A percentile compares a stretch with the other conserved stretches of the same genome.
phyloP scores from a whole-genome alignment of 2,888 invertebrate genomes.

The Octodonta nipae region DNA sequence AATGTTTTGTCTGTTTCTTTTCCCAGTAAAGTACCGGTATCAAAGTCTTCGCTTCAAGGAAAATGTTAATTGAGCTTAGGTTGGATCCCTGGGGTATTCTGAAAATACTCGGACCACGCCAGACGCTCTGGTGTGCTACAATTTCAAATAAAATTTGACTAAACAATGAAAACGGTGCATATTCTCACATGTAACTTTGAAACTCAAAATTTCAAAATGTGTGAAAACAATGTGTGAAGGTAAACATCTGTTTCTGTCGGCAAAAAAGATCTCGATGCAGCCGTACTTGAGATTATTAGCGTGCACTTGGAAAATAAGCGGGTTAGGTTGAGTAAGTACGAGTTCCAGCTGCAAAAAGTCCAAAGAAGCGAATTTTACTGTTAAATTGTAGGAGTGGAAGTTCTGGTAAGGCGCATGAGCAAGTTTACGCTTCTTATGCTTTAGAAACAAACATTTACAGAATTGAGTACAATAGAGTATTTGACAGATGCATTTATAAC shows the following conservation, averaged over 20 bases:
- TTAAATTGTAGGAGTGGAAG: too few relatives aligned
- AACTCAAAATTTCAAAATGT: conserved; percentile 4
- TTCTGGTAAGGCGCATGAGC: too few relatives aligned
- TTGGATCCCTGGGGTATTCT: conserved; percentile 32
- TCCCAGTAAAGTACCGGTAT: too few relatives aligned
- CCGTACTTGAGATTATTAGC: conserved; percentile 10
- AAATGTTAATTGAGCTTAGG: conserved; percentile 19
- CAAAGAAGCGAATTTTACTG: too few relatives aligned
- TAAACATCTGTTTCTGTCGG: not conserved
- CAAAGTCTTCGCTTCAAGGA: too few relatives aligned
- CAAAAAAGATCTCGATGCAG: not conserved
- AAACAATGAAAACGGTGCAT: conserved; percentile 9
- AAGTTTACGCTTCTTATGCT: too few relatives aligned
- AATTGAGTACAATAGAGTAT: too few relatives aligned
- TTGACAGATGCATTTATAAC: too few relatives aligned
- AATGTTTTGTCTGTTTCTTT: too few relatives aligned
- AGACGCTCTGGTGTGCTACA: conserved; percentile 27
- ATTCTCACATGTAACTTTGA: conserved; percentile 10
- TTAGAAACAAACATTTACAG: too few relatives aligned
- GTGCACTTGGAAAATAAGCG: conserved; percentile 13
- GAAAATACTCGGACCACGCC: conserved; percentile 34
- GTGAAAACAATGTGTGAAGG: conserved; percentile 4
- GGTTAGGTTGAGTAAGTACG: conserved; percentile 11
- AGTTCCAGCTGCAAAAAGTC: too few relatives aligned
- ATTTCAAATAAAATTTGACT: conserved; percentile 3